Evolutionary conservation across 2,888 invertebrate genomes (phyloP).

Genomic region (Tenthredo mesomela): DNA sequence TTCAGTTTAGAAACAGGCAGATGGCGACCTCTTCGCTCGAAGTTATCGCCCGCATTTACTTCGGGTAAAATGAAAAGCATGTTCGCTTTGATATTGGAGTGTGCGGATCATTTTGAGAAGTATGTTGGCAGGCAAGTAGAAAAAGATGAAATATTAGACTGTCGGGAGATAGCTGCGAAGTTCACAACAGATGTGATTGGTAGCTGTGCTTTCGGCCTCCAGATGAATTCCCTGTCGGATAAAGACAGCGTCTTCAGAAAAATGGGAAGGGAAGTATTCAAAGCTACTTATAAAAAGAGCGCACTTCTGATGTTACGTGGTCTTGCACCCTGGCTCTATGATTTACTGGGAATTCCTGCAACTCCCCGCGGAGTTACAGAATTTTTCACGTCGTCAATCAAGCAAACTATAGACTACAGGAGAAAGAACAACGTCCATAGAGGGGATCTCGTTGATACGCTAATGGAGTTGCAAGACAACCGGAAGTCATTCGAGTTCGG

Average conservation of each 20-base stretch:
- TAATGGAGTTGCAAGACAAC: constrained; percentile 70
- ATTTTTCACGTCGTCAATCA: constrained; percentile 71
- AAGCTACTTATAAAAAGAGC: neutral
- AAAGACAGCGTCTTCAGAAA: constrained; percentile 71
- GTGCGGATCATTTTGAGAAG: constrained; percentile 75
- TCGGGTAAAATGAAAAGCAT: constrained; percentile 79
- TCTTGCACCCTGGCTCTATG: constrained; percentile 60
- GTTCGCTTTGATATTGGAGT: constrained; percentile 78
- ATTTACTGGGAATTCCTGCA: constrained; percentile 59
- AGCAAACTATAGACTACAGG: constrained; percentile 73
- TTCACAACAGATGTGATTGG: constrained; percentile 78
- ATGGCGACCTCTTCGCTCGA: constrained; percentile 79
- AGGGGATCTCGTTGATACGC: constrained; percentile 77
- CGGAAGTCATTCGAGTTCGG: constrained; percentile 52
- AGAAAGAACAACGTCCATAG: constrained; percentile 72
- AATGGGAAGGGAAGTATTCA: constrained; percentile 57
- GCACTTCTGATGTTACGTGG: constrained; percentile 49
- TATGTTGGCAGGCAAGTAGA: constrained; percentile 72
- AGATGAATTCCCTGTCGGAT: constrained; percentile 71
- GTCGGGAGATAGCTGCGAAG: constrained; percentile 71
- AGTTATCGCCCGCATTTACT: constrained; percentile 79
- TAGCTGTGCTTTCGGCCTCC: constrained; percentile 75
- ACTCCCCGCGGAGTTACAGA: constrained; percentile 62
- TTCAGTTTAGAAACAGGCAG: constrained; percentile 77
- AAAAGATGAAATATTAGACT: constrained; percentile 60